Evolutionary conservation across 2,797 vertebrate species (phyloP), one percentile per base, ranked within the genome.

Genomic region (Dallia pectoralis): DNA sequence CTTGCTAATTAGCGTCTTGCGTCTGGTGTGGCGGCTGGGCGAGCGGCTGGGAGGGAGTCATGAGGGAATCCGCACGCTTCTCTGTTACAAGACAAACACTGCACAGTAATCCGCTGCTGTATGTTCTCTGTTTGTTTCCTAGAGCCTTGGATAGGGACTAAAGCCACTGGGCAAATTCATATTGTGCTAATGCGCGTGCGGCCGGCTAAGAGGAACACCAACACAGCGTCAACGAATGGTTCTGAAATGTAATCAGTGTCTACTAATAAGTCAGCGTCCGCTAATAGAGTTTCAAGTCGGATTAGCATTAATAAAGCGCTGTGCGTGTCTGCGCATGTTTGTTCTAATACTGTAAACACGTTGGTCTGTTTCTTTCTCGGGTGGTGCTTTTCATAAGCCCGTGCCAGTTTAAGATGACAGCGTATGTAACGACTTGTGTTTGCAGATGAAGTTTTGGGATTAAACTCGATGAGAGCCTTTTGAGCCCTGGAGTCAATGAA

Each of bases 1-100:
- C 94, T 94, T 90, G 93, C 95, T 98, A 98, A 99, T 98, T 98
- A 98, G 95, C 92, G 95, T 91, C 90, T 87, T 91, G 91, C 94
- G 94, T 95, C 94, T 95, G 88, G 90, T 94, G 93, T 93, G 93
- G 92, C 86, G 91, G 92, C 93, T 94, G 94, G 93, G 93, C 93
- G 94, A 94, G 93, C 93, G 93, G 92, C 92, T 91, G 92, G 93
- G 91, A 93, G 91, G 85, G 89, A 94, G 89, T 94, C 93, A 92
- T 93, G 89, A 90, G 94, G 93, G 95, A 95, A 92, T 95, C 91
- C 88, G 89, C 91, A 91, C 91, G 92, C 89, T 91, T 92, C 87
- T 92, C 90, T 93, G 93, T 94, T 94, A 89, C 93, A 92, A 94
- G 93, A 88, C 86, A 87, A 87, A 94, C 91, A 88, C 83, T 87